A percentile compares a stretch with the other conserved stretches of the same genome.
These are phyloP conservation scores for Philhelius pedissequus DNA, from an alignment of 2,888 invertebrate genomes.

Conservation along the genomic window DNA sequence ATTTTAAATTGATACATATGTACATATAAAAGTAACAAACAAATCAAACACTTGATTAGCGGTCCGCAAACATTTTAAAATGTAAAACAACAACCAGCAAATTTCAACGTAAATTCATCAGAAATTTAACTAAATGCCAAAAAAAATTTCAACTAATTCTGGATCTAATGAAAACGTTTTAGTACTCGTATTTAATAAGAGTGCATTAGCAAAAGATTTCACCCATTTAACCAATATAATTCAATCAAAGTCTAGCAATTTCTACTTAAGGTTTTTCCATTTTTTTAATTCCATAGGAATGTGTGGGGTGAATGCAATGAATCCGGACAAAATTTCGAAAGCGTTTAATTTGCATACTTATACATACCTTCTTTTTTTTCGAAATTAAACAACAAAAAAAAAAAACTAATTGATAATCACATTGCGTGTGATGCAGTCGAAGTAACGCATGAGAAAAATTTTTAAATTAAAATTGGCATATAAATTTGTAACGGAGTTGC, in stretches of 20 bases:
- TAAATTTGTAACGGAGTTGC: background rate
- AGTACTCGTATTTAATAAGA: no score
- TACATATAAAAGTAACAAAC: no score
- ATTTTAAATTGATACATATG: no score
- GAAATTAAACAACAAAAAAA: background rate
- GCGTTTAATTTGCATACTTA: conserved; percentile 14
- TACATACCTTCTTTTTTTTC: background rate
- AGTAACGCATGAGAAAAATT: conserved; percentile 21
- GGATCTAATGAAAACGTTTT: no score
- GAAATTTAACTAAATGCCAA: no score
- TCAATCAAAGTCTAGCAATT: background rate
- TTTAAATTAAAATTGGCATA: background rate
- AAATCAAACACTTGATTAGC: no score
- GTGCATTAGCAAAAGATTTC: background rate
- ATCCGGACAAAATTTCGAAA: conserved; percentile 1
- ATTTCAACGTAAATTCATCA: no score
- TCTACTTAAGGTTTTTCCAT: background rate
- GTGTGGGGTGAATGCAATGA: background rate
- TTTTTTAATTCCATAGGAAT: background rate
- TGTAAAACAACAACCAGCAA: no score
- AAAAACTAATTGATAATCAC: conserved; percentile 3
- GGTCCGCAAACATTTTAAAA: no score
- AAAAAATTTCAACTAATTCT: no score
- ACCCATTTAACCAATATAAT: background rate
- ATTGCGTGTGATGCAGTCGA: conserved; percentile 12